Conservation (phyloP, 2,888 invertebrate species). For the Protodeltote pygarga region DNA sequence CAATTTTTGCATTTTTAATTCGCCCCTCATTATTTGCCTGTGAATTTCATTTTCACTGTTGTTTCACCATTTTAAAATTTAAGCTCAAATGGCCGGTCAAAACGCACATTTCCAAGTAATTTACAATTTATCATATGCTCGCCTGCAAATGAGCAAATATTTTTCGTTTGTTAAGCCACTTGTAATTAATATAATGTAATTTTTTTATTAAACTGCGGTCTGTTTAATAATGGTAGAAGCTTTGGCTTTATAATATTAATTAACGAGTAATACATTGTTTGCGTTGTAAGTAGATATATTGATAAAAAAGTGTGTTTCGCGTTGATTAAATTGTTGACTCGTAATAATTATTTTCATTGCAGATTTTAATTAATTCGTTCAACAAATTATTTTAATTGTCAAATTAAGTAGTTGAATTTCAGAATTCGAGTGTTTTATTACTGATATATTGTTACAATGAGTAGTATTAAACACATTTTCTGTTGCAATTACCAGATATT, state of each 20-base stretch:
- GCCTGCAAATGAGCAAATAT: conserved; percentile 83
- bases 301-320: neutral
- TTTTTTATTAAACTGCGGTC: conserved; percentile 72
- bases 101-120: conserved; percentile 83
- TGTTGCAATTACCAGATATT: neutral
- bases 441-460: neutral
- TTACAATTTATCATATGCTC: conserved; percentile 85
- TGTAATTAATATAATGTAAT: conserved; percentile 80
- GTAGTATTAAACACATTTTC: neutral
- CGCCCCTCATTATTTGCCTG: conserved; percentile 82
- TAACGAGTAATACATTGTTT: conserved; percentile 23
- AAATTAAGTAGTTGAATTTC: neutral
- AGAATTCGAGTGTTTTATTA: neutral
- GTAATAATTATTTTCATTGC: neutral
- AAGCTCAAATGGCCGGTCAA: conserved; percentile 66
- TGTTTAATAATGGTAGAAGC: conserved; percentile 57
- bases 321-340: conserved; percentile 19
- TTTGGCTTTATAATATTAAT: conserved; percentile 54
- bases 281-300: conserved; percentile 2
- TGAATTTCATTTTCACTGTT: conserved; percentile 79
- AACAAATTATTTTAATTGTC: conserved; percentile 4
- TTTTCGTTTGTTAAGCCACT: conserved; percentile 80
- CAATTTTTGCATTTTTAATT: conserved; percentile 87
- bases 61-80: conserved; percentile 79
- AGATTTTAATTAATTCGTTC: neutral